A percentile compares a stretch with the other conserved stretches of the same genome.
phyloP scores from a whole-genome alignment of 2,888 invertebrate genomes.

The Beris morrisii region DNA sequence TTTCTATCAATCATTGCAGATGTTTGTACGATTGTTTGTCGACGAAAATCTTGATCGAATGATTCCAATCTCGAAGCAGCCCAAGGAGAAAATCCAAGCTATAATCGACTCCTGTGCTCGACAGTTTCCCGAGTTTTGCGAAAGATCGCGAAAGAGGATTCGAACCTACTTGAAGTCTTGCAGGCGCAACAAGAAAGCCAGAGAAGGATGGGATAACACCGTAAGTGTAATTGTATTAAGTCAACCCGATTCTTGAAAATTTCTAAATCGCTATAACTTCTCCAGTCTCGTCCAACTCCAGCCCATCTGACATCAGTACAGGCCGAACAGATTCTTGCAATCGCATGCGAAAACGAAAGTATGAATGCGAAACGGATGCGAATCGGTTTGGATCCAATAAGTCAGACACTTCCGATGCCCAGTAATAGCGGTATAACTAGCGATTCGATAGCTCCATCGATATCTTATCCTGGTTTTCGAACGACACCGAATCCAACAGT shows the following conservation, averaged over 20 bases:
- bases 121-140: conserved; percentile 96
- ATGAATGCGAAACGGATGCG: conserved; percentile 97
- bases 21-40: conserved; percentile 96
- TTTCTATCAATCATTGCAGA: conserved; percentile 63
- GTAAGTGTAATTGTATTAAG: conserved; percentile 61
- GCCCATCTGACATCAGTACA: conserved; percentile 96
- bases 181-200: conserved; percentile 87
- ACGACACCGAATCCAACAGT: conserved; percentile 36
- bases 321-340: conserved; percentile 93
- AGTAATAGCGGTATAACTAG: conserved; percentile 49
- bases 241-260: conserved; percentile 4
- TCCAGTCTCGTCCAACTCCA: conserved; percentile 88
- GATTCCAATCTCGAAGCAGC: conserved; percentile 96
- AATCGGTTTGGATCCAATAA: conserved; percentile 90
- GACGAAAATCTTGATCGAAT: conserved; percentile 96
- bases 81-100: conserved; percentile 96
- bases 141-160: conserved; percentile 90
- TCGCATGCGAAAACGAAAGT: conserved; percentile 96
- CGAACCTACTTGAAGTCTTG: conserved; percentile 95
- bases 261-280: conserved; percentile 11
- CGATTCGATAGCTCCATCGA: conserved; percentile 40
- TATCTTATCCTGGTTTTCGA: conserved; percentile 37
- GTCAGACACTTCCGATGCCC: conserved; percentile 75
- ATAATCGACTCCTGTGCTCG: conserved; percentile 96
- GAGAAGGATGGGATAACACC: conserved; percentile 87